Conservation (phyloP, 2,797 vertebrate genomes). For the Tenualosa thibaudeaui region DNA sequence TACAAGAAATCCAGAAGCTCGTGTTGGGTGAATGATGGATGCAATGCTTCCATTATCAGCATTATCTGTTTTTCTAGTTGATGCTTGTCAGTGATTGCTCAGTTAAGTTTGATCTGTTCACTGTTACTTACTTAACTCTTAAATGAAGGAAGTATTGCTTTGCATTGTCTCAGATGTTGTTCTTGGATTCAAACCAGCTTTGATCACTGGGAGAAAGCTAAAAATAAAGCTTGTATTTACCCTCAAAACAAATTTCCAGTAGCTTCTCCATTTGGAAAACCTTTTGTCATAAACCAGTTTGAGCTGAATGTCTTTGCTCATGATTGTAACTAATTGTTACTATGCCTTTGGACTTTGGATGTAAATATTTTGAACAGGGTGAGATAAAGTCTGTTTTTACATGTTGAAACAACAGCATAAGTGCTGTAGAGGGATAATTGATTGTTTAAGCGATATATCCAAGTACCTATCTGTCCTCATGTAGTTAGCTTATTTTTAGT, state of each 20-base stretch:
- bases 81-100: slow-evolving; percentile 21
- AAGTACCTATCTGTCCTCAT: slow-evolving; percentile 16
- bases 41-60: neutral
- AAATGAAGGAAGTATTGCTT: slow-evolving; percentile 23
- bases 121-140: neutral
- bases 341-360: slow-evolving; percentile 41
- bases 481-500: slow-evolving; percentile 36
- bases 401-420: slow-evolving; percentile 35
- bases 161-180: slow-evolving; percentile 44
- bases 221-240: slow-evolving; percentile 25
- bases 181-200: slow-evolving; percentile 23
- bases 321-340: slow-evolving; percentile 37
- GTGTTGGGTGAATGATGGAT: slow-evolving; percentile 14
- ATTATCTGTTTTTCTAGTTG: slow-evolving; percentile 23
- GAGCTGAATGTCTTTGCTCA: slow-evolving; percentile 34
- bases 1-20: slow-evolving; percentile 19
- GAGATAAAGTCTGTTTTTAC: slow-evolving; percentile 35
- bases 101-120: slow-evolving; percentile 5
- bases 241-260: neutral
- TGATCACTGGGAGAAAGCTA: slow-evolving; percentile 19
- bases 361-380: slow-evolving; percentile 39
- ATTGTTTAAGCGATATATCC: slow-evolving; percentile 35
- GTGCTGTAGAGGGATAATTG: slow-evolving; percentile 35
- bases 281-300: slow-evolving; percentile 13
- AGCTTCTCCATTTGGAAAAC: slow-evolving; percentile 29